phyloP scores from a whole-genome alignment of 2,113 vertebrate genomes.

The Ciconia boyciana region DNA sequence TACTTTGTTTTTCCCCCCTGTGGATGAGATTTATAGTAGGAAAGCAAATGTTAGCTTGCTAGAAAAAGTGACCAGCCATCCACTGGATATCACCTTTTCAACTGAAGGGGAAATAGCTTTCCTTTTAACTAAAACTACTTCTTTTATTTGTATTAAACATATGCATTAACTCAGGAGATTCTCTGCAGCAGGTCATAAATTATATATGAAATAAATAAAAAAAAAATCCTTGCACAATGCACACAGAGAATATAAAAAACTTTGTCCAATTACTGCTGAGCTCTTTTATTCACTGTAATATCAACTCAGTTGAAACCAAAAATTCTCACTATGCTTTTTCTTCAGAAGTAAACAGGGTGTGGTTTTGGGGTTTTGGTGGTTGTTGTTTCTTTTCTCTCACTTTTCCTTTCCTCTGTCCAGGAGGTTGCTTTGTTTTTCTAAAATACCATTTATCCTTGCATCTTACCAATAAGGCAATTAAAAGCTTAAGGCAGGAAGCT shows the following conservation, averaged over 20 bases:
- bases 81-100: slow-evolving; percentile 12
- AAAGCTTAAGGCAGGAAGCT: background rate
- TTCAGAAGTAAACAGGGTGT: background rate
- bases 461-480: background rate
- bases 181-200: slow-evolving; percentile 30
- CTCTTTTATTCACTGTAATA: background rate
- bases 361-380: background rate
- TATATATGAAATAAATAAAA: slow-evolving; percentile 27
- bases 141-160: slow-evolving; percentile 29
- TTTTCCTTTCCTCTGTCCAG: background rate
- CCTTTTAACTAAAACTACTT: slow-evolving; percentile 16
- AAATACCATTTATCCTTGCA: background rate
- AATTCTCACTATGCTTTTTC: background rate
- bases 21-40: background rate
- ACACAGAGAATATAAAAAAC: background rate
- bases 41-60: background rate
- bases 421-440: background rate
- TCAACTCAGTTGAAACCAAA: background rate
- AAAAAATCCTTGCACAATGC: background rate
- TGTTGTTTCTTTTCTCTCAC: rapidly evolving
- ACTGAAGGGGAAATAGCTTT: background rate
- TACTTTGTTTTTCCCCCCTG: background rate
- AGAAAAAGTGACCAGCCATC: background rate
- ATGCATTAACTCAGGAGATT: background rate
- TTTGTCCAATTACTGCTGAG: background rate